Base-by-base conservation (phyloP, 2,888 invertebrate genomes). In the Noctua comes region DNA sequence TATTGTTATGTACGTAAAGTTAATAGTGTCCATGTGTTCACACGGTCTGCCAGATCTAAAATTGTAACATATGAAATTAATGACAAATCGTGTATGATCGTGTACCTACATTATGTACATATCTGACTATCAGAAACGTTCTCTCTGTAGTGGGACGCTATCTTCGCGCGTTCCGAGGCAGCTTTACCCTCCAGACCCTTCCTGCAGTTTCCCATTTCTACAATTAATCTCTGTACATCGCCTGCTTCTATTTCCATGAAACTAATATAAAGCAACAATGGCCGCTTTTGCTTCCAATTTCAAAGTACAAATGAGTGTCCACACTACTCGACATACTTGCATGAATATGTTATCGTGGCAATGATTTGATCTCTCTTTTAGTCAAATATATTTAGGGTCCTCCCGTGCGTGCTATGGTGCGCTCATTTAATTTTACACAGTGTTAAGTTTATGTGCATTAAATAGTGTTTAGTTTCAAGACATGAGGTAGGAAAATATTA, bases 341-440 rank as follows among this genome's bases (percentile, higher is more conserved):
- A 92, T 88, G 92, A 93, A 92, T 93, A 94, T 93, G 89, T 84
- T 87, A 95, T 97, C 96, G 97, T 97, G 97, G 97, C 97, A 97
- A 97, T 97, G 97, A 97, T 97, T 97, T 97, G 97, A 97, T 97
- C 97, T 97, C 97, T 97, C 97, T 97, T 97, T 97, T 97, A 97
- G 97, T 97, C 97, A 97, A 97, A 97, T 97, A 97, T 97, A 96
- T 97, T 97, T 94, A 96, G 96, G 95, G 94, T 92, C 93, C 94
- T 93, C 93, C 95, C 94, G 93, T 93, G 91, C 90, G 89, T 85
- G 85, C 86, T 84, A 66, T 78, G 88, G 89, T 88, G 90, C 93
- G 91, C 93, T 88, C 88, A 89, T 88, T 91, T 93, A 93, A 93
- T 94, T 95, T 93, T 93, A 94, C 89, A 93, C 95, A 95, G 95